Conservation (phyloP, 2,113 vertebrate genomes). For the Colinus virginianus region DNA sequence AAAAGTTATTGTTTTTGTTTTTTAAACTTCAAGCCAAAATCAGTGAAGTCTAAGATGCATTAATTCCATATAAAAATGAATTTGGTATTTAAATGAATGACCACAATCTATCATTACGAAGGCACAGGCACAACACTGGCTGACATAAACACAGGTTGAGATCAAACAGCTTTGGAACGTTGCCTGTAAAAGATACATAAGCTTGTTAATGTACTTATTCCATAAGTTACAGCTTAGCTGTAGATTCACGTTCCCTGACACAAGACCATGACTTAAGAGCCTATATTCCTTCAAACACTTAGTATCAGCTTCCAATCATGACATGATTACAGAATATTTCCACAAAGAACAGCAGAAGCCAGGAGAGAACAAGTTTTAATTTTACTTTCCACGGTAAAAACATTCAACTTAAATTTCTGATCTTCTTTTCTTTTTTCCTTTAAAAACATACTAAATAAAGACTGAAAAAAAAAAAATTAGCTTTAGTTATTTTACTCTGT, state of each 20-base stretch:
- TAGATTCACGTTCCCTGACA: background rate
- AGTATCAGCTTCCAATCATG: background rate
- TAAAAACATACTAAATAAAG: no score
- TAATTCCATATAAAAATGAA: background rate
- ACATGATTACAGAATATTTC: conserved; percentile 6
- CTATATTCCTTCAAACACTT: background rate
- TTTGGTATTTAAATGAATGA: background rate
- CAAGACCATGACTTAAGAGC: background rate
- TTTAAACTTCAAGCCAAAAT: background rate
- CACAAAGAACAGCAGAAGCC: conserved; percentile 17
- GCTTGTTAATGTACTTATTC: conserved; percentile 5
- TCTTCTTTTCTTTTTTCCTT: background rate
- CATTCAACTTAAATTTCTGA: background rate
- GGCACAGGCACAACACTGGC: background rate
- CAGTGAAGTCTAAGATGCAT: background rate
- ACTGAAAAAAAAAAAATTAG: no score
- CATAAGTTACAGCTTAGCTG: background rate
- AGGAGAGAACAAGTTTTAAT: background rate
- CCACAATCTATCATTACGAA: background rate
- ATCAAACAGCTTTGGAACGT: background rate
- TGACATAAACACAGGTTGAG: background rate
- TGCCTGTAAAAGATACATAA: conserved; percentile 21
- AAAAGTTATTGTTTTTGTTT: background rate
- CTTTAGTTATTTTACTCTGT: background rate
- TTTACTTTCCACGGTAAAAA: conserved; percentile 10